Conservation (phyloP, 2,797 vertebrate species). For the Xyrichtys novacula region DNA sequence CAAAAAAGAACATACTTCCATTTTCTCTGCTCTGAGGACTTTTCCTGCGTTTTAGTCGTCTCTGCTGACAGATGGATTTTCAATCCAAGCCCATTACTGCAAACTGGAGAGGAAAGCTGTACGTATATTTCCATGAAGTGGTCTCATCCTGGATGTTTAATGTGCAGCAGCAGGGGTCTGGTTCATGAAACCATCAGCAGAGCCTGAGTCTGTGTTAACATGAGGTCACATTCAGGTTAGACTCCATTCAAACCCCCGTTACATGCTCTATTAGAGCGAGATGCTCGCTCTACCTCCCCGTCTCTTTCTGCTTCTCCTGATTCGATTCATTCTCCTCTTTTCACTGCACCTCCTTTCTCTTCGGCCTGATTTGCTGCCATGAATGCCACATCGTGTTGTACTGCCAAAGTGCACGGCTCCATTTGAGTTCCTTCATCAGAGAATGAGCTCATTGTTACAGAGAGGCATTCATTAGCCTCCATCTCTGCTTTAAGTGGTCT, state of each 20-base stretch:
- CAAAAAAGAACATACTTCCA: conserved; percentile 1
- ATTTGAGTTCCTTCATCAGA: conserved; percentile 30
- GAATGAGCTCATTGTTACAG: conserved; percentile 33
- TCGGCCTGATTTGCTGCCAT: conserved; percentile 36
- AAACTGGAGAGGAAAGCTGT: conserved; percentile 1
- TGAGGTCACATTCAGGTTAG: conserved; percentile 43
- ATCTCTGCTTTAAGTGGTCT: background rate
- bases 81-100: conserved; percentile 16
- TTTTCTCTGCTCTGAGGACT: conserved; percentile 27
- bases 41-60: conserved; percentile 12
- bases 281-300: conserved; percentile 17
- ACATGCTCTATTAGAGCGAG: conserved; percentile 51
- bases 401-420: conserved; percentile 25
- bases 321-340: conserved; percentile 43
- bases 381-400: conserved; percentile 11
- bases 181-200: conserved; percentile 17
- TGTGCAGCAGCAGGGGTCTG: conserved; percentile 10
- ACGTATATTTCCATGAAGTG: conserved; percentile 13
- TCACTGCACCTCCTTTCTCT: conserved; percentile 38
- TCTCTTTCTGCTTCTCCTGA: conserved; percentile 3
- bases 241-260: conserved; percentile 42
- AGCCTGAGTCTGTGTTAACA: conserved; percentile 24
- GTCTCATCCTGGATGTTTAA: conserved; percentile 17
- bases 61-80: conserved; percentile 44
- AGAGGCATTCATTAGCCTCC: conserved; percentile 19